A percentile compares a stretch with the other conserved stretches of the same genome.
Evolutionary conservation across 2,113 vertebrate species (phyloP).

Genomic region (Eurystomus gularis): DNA sequence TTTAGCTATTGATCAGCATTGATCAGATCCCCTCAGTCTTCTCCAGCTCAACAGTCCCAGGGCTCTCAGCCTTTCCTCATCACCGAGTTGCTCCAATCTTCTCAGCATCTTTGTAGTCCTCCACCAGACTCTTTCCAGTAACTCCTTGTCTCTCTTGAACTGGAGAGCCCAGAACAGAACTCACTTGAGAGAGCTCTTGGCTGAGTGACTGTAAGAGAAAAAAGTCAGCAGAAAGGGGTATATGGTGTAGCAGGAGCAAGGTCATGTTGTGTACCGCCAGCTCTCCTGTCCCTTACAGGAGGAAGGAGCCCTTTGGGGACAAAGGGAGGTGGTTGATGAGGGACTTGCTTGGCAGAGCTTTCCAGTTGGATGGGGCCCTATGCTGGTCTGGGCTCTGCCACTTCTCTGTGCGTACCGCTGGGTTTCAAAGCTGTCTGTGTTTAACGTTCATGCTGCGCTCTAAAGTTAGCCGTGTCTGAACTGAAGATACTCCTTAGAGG

Average conservation of each 20-base stretch:
- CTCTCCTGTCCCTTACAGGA: neutral
- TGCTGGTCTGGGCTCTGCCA: neutral
- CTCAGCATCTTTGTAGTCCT: neutral
- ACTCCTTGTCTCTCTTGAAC: neutral
- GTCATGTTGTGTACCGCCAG: rapidly evolving
- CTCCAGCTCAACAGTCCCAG: neutral
- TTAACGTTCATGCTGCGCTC: neutral
- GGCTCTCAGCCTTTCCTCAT: neutral
- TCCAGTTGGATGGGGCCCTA: neutral
- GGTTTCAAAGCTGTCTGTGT: neutral
- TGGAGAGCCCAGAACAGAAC: neutral
- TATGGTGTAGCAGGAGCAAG: neutral
- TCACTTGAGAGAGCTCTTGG: rapidly evolving
- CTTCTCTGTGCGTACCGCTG: neutral
- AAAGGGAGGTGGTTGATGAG: neutral
- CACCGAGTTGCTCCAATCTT: neutral
- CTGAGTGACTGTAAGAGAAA: neutral
- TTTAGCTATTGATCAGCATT: too few species aligned
- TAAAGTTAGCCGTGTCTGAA: neutral
- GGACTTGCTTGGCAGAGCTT: neutral
- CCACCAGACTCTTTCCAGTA: neutral
- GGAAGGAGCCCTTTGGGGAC: neutral
- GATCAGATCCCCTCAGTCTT: neutral
- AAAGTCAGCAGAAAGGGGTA: neutral
- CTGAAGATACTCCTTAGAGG: neutral